Percentiles rank a stretch among this genome's conserved stretches.
Conservation (phyloP, 2,888 invertebrate species). For the Neocrepidodera transversa region DNA sequence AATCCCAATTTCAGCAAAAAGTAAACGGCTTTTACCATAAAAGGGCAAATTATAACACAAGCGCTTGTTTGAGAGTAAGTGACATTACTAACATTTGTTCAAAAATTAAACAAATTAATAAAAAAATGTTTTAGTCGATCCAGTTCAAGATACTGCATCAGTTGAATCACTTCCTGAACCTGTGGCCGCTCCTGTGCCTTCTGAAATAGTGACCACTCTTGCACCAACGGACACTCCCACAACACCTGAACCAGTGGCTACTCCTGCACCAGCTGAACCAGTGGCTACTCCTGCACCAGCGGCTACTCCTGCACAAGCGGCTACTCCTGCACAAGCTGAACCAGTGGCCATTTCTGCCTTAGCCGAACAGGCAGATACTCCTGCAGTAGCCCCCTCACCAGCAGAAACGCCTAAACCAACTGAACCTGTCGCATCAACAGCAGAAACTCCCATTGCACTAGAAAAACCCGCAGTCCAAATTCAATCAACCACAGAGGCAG, state of each 20-base stretch:
- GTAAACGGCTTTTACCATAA: conserved; percentile 15
- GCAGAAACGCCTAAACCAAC: conserved; percentile 21
- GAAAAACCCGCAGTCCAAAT: conserved; percentile 26
- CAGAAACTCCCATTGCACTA: conserved; percentile 19
- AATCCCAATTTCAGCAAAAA: conserved; percentile 6
- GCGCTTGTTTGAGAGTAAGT: conserved; percentile 22
- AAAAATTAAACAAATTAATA: conserved; percentile 18
- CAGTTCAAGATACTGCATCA: conserved; percentile 20
- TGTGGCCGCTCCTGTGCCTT: no score
- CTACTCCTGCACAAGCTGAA: neutral
- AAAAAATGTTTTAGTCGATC: conserved; percentile 32
- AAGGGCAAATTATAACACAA: conserved; percentile 13
- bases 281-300: neutral
- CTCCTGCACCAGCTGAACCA: neutral
- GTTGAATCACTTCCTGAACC: neutral
- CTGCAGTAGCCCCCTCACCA: conserved; percentile 9
- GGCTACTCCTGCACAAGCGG: neutral
- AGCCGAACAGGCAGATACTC: no score
- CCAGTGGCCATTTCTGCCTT: neutral
- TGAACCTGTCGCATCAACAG: conserved; percentile 25
- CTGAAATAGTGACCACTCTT: no score
- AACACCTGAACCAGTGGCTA: no score
- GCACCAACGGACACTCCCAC: no score
- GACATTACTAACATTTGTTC: conserved; percentile 20
- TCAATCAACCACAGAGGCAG: no score